These are phyloP conservation scores for Stercorarius parasiticus DNA, from an alignment of 2,113 vertebrate genomes.

Conservation along the genomic window DNA sequence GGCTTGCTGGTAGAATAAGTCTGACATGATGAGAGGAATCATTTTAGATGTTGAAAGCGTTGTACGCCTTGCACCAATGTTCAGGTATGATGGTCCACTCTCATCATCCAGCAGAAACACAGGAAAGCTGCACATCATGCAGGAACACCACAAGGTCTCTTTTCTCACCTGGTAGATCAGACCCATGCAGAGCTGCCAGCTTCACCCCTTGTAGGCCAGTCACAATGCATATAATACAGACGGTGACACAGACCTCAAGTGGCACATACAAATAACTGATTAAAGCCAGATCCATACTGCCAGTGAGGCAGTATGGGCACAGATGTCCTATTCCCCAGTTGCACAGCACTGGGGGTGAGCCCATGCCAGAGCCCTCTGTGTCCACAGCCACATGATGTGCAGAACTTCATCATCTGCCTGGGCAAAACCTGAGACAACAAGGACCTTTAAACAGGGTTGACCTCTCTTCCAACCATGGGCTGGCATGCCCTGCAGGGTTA, in stretches of 20 bases:
- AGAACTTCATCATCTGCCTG: accelerated
- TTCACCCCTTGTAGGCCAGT: background rate
- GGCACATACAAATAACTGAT: background rate
- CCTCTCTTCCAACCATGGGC: background rate
- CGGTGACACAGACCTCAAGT: accelerated
- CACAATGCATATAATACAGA: too few species aligned
- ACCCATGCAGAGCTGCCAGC: background rate
- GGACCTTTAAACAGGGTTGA: background rate
- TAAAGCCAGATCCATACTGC: background rate
- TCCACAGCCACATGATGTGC: background rate
- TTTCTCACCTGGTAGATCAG: background rate
- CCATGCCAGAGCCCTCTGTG: accelerated
- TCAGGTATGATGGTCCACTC: background rate
- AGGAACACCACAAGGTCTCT: background rate
- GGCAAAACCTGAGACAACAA: background rate
- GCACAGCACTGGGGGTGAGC: accelerated
- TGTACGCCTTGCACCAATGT: accelerated
- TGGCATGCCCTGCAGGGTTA: background rate
- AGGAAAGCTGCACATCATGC: background rate
- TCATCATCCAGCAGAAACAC: background rate
- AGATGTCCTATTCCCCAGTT: accelerated
- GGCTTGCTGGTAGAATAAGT: background rate
- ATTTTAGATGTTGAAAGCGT: background rate
- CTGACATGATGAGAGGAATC: background rate
- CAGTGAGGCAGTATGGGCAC: background rate